phyloP scores from a whole-genome alignment of 2,888 invertebrate genomes.

The Drosophila emarginata region DNA sequence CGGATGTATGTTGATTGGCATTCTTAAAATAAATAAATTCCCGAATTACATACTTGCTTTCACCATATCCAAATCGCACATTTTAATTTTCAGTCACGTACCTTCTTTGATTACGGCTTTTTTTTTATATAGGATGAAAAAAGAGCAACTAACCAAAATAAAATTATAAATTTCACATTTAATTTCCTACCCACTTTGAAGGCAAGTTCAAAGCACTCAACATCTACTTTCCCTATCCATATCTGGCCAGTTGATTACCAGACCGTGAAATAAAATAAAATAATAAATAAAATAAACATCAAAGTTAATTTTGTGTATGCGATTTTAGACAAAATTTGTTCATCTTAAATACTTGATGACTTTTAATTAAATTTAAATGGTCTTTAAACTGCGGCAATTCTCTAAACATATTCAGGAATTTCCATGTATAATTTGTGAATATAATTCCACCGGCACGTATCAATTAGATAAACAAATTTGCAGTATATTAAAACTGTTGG shows the following conservation, averaged over 20 bases:
- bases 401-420: not conserved
- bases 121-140: not conserved
- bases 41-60: constrained; percentile 49
- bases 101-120: not conserved
- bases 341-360: constrained; percentile 37
- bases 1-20: constrained; percentile 13
- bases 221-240: not conserved
- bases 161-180: constrained; percentile 5
- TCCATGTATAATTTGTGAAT: not conserved
- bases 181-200: constrained; percentile 28
- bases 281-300: constrained; percentile 40
- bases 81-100: constrained; percentile 11
- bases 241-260: constrained; percentile 39
- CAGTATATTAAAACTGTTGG: constrained; percentile 13
- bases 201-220: constrained; percentile 22
- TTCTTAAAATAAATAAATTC: not conserved
- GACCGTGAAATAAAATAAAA: constrained; percentile 40
- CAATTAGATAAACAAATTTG: constrained; percentile 16
- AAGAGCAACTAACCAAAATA: not conserved
- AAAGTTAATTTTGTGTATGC: constrained; percentile 40
- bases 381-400: not conserved
- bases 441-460: constrained; percentile 1
- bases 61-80: constrained; percentile 15
- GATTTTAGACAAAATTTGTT: constrained; percentile 12
- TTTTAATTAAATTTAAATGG: constrained; percentile 25